These are phyloP conservation scores for Patiria pectinifera DNA, from an alignment of 53 echinoderm and acorn worm species.

Conservation along the genomic window DNA sequence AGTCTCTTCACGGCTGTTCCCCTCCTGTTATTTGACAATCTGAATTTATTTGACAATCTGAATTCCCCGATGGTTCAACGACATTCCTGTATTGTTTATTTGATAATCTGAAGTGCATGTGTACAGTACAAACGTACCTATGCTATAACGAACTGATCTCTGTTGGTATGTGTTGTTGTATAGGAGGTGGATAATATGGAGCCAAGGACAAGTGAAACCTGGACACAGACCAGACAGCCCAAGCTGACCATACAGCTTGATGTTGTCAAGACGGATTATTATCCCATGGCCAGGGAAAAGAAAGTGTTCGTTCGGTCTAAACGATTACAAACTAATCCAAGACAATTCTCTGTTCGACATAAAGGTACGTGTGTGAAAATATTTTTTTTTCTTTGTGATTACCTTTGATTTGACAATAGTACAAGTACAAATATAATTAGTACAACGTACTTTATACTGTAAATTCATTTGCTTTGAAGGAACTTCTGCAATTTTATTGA, in stretches of 20 bases:
- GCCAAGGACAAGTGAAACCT: neutral
- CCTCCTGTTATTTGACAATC: too few relatives aligned
- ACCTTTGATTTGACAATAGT: neutral
- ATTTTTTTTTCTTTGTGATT: neutral
- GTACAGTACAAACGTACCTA: too few relatives aligned
- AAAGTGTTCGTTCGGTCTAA: neutral
- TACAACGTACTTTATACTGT: neutral
- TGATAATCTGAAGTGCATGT: too few relatives aligned
- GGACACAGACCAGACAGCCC: neutral
- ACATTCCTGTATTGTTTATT: too few relatives aligned
- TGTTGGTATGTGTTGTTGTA: neutral
- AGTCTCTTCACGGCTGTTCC: neutral
- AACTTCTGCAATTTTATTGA: neutral
- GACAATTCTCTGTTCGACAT: neutral
- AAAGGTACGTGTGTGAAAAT: conserved; percentile 7
- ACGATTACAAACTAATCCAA: conserved; percentile 23
- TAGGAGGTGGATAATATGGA: neutral
- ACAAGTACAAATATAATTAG: neutral
- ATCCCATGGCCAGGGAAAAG: neutral
- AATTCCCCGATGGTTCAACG: too few relatives aligned
- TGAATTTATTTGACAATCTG: too few relatives aligned
- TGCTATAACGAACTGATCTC: too few relatives aligned
- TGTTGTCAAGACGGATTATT: neutral
- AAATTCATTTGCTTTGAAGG: neutral
- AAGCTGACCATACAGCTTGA: neutral